These are phyloP conservation scores for Erpobdella octoculata DNA, from an alignment of 2,888 invertebrate species.

Conservation along the genomic window DNA sequence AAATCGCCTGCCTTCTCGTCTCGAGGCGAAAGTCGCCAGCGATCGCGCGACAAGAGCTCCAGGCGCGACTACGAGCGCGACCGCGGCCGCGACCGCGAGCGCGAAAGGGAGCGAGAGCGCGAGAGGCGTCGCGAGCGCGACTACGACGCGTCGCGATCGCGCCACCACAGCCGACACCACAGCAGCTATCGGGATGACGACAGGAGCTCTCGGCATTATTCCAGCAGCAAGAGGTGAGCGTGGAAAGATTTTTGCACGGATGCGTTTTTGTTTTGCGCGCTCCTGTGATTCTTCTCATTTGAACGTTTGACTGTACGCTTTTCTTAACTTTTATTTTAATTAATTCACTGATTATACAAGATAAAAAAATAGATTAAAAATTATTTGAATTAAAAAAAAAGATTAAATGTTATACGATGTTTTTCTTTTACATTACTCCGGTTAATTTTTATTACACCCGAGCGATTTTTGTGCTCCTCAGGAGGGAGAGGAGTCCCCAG, in stretches of 20 bases:
- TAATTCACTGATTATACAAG: no score
- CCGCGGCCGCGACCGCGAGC: neutral
- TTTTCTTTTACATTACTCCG: neutral
- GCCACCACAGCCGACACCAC: neutral
- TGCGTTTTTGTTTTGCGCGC: no score
- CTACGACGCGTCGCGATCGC: neutral
- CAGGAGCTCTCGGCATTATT: slow-evolving; percentile 23
- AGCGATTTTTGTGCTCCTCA: no score
- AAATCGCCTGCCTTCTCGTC: neutral
- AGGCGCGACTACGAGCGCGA: slow-evolving; percentile 3
- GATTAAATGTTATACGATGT: neutral
- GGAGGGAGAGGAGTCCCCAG: neutral
- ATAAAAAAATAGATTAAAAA: no score
- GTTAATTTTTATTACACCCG: no score
- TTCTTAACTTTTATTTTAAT: no score
- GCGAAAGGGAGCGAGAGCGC: neutral
- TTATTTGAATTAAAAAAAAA: neutral
- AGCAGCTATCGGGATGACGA: slow-evolving; percentile 29
- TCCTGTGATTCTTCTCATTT: no score
- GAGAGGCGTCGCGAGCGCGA: neutral
- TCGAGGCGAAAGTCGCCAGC: slow-evolving; percentile 12
- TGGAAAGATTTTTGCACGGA: no score
- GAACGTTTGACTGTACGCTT: no score
- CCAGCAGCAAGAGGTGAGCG: slow-evolving; percentile 56
- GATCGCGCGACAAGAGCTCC: slow-evolving; percentile 13